Evolutionary conservation across 2,888 invertebrate species (phyloP), one percentile per base, ranked within the genome.

Genomic region (Glaucopsyche alexis): DNA sequence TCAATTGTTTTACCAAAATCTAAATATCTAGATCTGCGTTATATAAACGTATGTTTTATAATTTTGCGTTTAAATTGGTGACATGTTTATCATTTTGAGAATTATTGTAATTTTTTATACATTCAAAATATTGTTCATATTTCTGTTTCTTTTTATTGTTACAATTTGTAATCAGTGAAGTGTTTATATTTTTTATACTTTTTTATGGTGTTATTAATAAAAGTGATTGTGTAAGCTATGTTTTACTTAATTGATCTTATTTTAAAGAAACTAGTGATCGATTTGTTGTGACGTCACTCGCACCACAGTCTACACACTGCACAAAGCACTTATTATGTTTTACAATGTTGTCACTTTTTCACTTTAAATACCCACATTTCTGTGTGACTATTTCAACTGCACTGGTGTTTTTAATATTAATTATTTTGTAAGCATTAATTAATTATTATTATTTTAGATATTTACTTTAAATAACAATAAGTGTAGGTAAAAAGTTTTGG

Each of bases 121-220:
- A 1, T 29, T 60, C 14, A 60, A 29, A 38, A 13, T 60, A 14
- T 16, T 38, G 60, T 60, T 60, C n/a, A n/a, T n/a, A n/a, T 11
- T 13, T 38, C 7, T 14, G 13, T 70, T 47, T 49, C 45, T 13
- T 52, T 14, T 64, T 14, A 47, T 42, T 64, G 55, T 71, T 60
- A 29, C 50, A 66, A 13, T 16, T 11, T 19, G 38, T 55, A 49
- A 19, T 42, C n/a, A 66, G 14, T 49, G 49, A 29, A 38, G 71
- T 70, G 50, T 52, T 71, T 72, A 60, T 71, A 50, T 74, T 49
- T 77, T 79, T 78, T 79, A 74, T 79, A 78, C 64, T 78, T 80
- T 80, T 81, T 72, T 80, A 74, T 75, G 73, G 40, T 47, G 29
- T 75, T 76, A 75, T 73, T 70, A 70, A 74, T 76, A 74, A 75